Evolutionary conservation across 2,113 vertebrate species (phyloP), one percentile per base, ranked within the genome.

Genomic region (Tiliqua scincoides): DNA sequence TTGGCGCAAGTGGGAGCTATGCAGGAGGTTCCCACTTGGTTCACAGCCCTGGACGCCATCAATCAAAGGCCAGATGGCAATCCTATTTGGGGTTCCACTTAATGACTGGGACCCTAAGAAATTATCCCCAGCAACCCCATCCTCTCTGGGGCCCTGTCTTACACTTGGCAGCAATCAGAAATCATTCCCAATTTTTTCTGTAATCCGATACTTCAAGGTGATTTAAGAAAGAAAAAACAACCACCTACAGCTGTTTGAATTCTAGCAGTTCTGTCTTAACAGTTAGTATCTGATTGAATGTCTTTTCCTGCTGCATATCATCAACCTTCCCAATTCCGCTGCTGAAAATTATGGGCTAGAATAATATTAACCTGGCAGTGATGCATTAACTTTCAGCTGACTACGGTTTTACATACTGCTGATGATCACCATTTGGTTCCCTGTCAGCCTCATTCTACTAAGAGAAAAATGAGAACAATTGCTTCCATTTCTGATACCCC

Each of bases 361-460:
- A 74, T 80, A 89, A 84, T 85, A 68, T 6, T 52, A 37, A 85
- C 83, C 79, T 20, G 59, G 48, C n/a, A 91, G 82, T 40, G 3
- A 9, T 7, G 43, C 25, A 78, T 65, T 89, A 83, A 68, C 61
- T 88, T 83, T 84, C 79, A 75, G 76, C 37, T 87, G 91, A 72
- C 76, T 94, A 92, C 89, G 82, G 57, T 73, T 92, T 86, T 67
- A 27, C 67, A 89, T 81, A 86, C 85, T 57, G 67, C 43, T 62
- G 73, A 27, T 83, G 79, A 61, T 82, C 72, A 37, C 52, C 87
- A 40, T 83, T 83, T 23, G 6, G 9, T 27, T 40, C 8, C 40
- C 35, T 32, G 40, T 30, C 59, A 17, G 68, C 21, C 52, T 83
- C 61, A 30, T 73, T 83, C 35, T 61, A 12, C n/a, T 72, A 72